phyloP scores from a whole-genome alignment of 2,888 invertebrate genomes.

The Cephonodes hylas region DNA sequence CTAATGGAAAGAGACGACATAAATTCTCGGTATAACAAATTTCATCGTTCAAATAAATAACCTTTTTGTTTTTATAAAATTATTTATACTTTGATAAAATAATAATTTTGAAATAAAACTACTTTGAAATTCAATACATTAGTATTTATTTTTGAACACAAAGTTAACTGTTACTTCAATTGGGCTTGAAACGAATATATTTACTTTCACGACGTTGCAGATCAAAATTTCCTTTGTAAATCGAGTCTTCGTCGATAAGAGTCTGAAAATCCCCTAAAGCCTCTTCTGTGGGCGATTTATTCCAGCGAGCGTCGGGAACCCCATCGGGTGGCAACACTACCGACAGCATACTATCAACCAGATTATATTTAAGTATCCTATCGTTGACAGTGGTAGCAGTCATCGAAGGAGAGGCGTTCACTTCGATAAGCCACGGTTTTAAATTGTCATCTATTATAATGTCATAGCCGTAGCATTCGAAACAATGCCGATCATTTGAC shows the following conservation, averaged over 20 bases:
- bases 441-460: constrained; percentile 95
- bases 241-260: constrained; percentile 86
- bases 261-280: constrained; percentile 90
- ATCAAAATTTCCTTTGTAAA: constrained; percentile 78
- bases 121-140: not conserved
- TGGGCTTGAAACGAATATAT: constrained; percentile 23
- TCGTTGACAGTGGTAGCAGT: constrained; percentile 96
- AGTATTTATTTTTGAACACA: constrained; percentile 6
- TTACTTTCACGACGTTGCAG: constrained; percentile 29
- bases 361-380: constrained; percentile 93
- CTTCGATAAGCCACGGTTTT: constrained; percentile 96
- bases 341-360: constrained; percentile 94
- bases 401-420: constrained; percentile 95
- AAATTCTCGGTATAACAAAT: constrained; percentile 49
- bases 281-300: constrained; percentile 87
- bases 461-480: constrained; percentile 96
- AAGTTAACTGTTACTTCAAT: constrained; percentile 8
- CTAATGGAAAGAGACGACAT: constrained; percentile 84
- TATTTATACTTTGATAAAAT: not conserved
- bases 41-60: constrained; percentile 30
- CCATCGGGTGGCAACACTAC: constrained; percentile 93
- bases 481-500: constrained; percentile 94
- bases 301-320: constrained; percentile 92
- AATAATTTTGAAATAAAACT: not conserved
- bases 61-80: constrained; percentile 10